phyloP scores from a whole-genome alignment of 2,797 vertebrate genomes.

The Muraenolepis orangiensis region DNA sequence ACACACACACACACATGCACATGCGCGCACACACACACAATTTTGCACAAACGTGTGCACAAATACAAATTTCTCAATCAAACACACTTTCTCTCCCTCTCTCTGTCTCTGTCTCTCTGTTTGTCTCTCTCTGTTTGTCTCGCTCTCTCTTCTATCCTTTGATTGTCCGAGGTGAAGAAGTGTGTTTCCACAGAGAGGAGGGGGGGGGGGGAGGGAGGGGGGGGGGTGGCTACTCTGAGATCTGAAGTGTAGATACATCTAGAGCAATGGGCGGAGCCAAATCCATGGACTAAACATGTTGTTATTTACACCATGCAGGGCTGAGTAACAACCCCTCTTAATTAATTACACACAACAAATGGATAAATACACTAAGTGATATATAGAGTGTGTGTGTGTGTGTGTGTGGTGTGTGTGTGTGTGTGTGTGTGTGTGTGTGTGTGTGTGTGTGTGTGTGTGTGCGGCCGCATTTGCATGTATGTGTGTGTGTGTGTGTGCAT shows the following conservation, averaged over 20 bases:
- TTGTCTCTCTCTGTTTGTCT: neutral
- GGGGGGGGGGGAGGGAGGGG: slow-evolving; percentile 39
- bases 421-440: neutral
- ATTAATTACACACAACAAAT: neutral
- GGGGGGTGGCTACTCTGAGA: slow-evolving; percentile 22
- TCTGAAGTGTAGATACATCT: slow-evolving; percentile 26
- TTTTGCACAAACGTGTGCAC: neutral
- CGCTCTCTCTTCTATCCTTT: slow-evolving; percentile 32
- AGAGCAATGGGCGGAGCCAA: slow-evolving; percentile 8
- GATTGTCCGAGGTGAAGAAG: slow-evolving; percentile 44
- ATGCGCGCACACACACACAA: slow-evolving; percentile 13
- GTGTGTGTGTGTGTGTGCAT: too few relatives aligned
- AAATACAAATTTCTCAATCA: neutral
- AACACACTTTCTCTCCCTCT: neutral
- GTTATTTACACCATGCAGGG: too few relatives aligned
- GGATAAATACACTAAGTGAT: too few relatives aligned
- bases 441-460: neutral
- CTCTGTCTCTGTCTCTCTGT: too few relatives aligned
- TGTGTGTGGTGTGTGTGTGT: too few relatives aligned
- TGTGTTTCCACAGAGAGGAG: slow-evolving; percentile 23
- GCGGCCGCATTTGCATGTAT: too few relatives aligned
- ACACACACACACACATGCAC: slow-evolving; percentile 24
- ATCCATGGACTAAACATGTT: neutral
- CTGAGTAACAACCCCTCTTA: neutral
- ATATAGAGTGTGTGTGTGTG: too few relatives aligned